Conservation (phyloP, 2,113 vertebrate genomes). For the Colaptes auratus region DNA sequence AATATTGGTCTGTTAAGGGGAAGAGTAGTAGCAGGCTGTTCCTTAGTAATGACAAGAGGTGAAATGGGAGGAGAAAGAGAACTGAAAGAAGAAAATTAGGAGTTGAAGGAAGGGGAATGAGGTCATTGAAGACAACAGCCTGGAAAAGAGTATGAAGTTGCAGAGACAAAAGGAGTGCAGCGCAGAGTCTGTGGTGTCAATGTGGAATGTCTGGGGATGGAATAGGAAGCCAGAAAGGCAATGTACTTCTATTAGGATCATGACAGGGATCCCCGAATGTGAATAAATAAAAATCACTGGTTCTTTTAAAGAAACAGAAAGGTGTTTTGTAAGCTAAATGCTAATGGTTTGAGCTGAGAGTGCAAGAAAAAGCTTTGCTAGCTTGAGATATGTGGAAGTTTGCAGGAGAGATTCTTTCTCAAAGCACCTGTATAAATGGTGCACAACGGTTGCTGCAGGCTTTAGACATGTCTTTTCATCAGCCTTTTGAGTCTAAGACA, state of each 20-base stretch:
- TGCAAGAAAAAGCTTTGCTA: background rate
- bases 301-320: background rate
- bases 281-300: background rate
- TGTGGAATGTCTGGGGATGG: background rate
- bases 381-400: background rate
- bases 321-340: background rate
- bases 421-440: background rate
- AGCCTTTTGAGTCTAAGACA: background rate
- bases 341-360: background rate
- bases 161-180: slow-evolving; percentile 10
- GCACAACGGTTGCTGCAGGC: background rate
- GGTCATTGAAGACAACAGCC: background rate
- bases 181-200: background rate
- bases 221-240: background rate
- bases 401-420: background rate
- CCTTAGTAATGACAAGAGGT: background rate
- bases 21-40: background rate
- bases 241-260: background rate
- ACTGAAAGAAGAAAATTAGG: slow-evolving; percentile 2
- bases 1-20: background rate
- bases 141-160: background rate
- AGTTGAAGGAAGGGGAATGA: background rate
- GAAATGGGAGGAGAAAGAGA: background rate
- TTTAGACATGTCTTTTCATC: background rate
- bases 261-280: background rate